Percentiles rank a stretch among this genome's conserved stretches.
Conservation (phyloP, 2,113 vertebrate species). For the Eretmochelys imbricata region DNA sequence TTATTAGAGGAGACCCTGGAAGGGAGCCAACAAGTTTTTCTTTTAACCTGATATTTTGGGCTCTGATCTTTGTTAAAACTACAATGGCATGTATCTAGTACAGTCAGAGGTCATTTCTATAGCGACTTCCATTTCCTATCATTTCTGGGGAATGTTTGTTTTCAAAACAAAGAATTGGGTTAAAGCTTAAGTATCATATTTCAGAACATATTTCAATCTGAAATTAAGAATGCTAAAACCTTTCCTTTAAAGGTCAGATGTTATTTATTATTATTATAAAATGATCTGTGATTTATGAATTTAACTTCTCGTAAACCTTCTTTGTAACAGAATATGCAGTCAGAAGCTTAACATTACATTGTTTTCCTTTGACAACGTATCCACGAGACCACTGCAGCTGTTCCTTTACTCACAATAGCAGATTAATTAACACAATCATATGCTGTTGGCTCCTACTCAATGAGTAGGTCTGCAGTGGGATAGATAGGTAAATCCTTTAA, state of each 20-base stretch:
- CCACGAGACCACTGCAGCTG: slow-evolving; percentile 98
- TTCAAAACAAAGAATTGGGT: slow-evolving; percentile 89
- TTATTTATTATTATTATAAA: slow-evolving; percentile 92
- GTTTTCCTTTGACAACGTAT: slow-evolving; percentile 99
- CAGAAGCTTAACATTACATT: slow-evolving; percentile 98
- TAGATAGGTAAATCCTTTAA: slow-evolving; percentile 99
- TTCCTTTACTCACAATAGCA: slow-evolving; percentile 99
- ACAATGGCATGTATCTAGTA: slow-evolving; percentile 90
- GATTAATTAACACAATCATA: slow-evolving; percentile 99
- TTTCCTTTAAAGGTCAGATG: slow-evolving; percentile 97
- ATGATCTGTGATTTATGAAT: slow-evolving; percentile 98
- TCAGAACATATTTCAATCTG: slow-evolving; percentile 93
- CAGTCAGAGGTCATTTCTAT: slow-evolving; percentile 86
- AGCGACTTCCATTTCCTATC: slow-evolving; percentile 83
- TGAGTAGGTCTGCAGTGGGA: slow-evolving; percentile 97
- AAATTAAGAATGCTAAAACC: slow-evolving; percentile 92
- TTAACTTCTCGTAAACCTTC: slow-evolving; percentile 93
- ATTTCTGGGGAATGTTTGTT: slow-evolving; percentile 89
- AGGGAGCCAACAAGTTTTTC: slow-evolving; percentile 92
- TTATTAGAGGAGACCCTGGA: slow-evolving; percentile 93
- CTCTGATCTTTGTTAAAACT: slow-evolving; percentile 89
- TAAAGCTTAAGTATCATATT: slow-evolving; percentile 90
- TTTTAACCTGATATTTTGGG: slow-evolving; percentile 90
- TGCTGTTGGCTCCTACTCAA: slow-evolving; percentile 98
- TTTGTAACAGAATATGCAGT: slow-evolving; percentile 99